Base-by-base conservation (phyloP, 2,113 vertebrate species). In the Microcebus murinus region DNA sequence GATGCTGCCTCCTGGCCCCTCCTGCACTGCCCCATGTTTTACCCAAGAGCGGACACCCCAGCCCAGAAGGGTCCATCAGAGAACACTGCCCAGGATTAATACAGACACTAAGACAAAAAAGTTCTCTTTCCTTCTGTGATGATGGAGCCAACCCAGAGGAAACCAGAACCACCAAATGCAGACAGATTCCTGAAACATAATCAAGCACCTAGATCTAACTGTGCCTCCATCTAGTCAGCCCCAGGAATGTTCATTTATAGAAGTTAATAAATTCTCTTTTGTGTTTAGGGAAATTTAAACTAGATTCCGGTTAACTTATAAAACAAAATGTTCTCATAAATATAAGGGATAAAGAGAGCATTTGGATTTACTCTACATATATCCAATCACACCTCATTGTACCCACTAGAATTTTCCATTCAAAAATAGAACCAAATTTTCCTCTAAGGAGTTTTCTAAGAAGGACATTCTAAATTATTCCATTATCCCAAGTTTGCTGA, bases 271-370 rank as follows among this genome's bases (percentile, higher is more conserved):
- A 95, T 31, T 89, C 9, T 77, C 34, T n/a, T 61, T 17, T 79
- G 39, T 65, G 12, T 42, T 91, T 39, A 74, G 91, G 79, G 20
- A 80, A 90, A 52, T 59, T 96, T 91, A 45, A 29, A 84, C 25
- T 67, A 73, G 8, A 50, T 63, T 92, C 94, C 61, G 82, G 55
- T 80, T 86, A 91, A 91, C 50, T 95, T 76, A 45, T 4, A 84
- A 87, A 87, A 96, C 4, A 79, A 87, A 91, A 90, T 34, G 11
- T 42, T 68, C 13, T 52, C 50, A 57, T 36, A 96, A 89, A 96
- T n/a, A 15, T 39, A 45, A 73, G 14, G n/a, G n/a, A 55, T 25
- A 91, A 81, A 27, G 31, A 71, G 84, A 20, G 4, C 6, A 76
- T 39, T 45, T 88, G 1, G 18, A 1, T 84, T 92, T 74, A 74